Base-by-base conservation (phyloP, 1,140 invertebrate species). In the Drosophila micromelanica region DNA sequence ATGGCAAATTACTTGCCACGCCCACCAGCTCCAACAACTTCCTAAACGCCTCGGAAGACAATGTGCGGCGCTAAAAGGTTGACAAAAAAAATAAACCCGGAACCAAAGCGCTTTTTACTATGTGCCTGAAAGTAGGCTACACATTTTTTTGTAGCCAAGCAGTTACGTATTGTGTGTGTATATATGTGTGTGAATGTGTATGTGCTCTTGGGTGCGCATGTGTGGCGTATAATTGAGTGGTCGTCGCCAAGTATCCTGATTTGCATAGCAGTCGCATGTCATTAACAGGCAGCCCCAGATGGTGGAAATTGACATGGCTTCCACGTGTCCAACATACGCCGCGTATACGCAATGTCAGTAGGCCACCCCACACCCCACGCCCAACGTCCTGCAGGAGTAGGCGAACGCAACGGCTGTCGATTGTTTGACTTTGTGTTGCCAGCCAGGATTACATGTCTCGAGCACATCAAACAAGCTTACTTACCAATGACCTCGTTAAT, bases 401-500 rank as follows among this genome's bases (percentile, higher is more conserved):
- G 37, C 67, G 32, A 7, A 46, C 20, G 35, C 59, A 52, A 46
- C 52, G 45, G 52, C 46, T 67, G 62, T 67, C 69, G 62, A 67
- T 85, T 80, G 80, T 60, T 77, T 75, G 73, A 69, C 69, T 69
- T 71, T 57, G 23, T 46, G 46, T 62, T 30, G 17, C n/a, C 45
- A 54, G 76, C 59, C 72, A 51, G 84, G 84, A 89, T 89, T 89
- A 89, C 84, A 89, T 89, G 84, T 89, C 84, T 89, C 77, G 84
- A 79, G 79, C 84, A 89, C 84, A 89, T 89, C 84, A 89, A 89
- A 89, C 76, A 89, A 90, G 84, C 76, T 89, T 89, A 80, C 84
- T 89, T 89, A 89, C 79, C 84, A 84, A 84, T 89, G 84, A 84
- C 84, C 84, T 89, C 84, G 84, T 89, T 89, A 89, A 89, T 89